A percentile compares a stretch with the other conserved stretches of the same genome.
These are phyloP conservation scores for Campopleginae sp. DNA, from an alignment of 2,888 invertebrate species.

Conservation along the genomic window DNA sequence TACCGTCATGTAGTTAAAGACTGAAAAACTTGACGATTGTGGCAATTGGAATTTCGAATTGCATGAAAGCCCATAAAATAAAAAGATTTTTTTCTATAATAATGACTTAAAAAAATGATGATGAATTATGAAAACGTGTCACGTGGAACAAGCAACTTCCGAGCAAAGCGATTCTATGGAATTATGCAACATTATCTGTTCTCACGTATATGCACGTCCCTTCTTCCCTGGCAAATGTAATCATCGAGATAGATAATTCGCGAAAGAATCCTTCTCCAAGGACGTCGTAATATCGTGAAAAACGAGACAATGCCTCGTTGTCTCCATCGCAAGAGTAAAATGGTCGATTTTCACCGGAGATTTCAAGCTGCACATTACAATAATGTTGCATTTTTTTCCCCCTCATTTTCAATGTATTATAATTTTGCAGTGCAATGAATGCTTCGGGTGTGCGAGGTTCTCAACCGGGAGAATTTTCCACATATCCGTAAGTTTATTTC, in stretches of 20 bases:
- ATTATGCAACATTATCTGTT: slow-evolving; percentile 6
- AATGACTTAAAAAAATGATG: neutral
- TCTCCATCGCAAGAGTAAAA: slow-evolving; percentile 20
- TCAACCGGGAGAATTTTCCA: slow-evolving; percentile 18
- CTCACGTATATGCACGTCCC: slow-evolving; percentile 29
- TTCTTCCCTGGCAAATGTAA: slow-evolving; percentile 29
- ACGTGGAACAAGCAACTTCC: slow-evolving; percentile 9
- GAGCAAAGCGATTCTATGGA: slow-evolving; percentile 2
- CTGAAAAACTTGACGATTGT: neutral
- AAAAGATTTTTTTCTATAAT: neutral
- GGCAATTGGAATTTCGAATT: neutral
- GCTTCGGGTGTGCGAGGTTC: neutral
- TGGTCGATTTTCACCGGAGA: slow-evolving; percentile 36
- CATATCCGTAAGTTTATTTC: slow-evolving; percentile 26
- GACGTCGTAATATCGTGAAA: slow-evolving; percentile 19
- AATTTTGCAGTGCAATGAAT: neutral
- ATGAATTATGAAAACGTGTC: slow-evolving; percentile 24
- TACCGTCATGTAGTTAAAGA: neutral
- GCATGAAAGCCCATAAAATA: neutral
- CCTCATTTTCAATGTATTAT: slow-evolving; percentile 7
- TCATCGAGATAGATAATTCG: slow-evolving; percentile 51
- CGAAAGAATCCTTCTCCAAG: slow-evolving; percentile 46
- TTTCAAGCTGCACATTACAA: slow-evolving; percentile 6
- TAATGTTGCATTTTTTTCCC: neutral
- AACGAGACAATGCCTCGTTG: slow-evolving; percentile 35